phyloP scores from a whole-genome alignment of 2,113 vertebrate species.

The Mugil cephalus region DNA sequence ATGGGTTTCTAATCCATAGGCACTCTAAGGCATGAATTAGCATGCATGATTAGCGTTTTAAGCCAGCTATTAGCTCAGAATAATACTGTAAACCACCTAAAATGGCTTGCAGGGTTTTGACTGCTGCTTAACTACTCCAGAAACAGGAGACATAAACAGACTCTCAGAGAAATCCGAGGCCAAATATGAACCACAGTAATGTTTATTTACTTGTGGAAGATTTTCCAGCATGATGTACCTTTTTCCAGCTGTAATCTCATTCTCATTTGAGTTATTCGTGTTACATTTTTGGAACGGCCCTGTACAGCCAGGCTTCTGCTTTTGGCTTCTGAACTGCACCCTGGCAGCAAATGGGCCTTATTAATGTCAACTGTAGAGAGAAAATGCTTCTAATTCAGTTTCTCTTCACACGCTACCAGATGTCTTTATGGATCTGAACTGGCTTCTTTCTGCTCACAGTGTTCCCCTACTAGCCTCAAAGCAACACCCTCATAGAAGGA shows the following conservation, averaged over 20 bases:
- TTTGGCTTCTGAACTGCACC: constrained; percentile 40
- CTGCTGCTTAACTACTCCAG: constrained; percentile 34
- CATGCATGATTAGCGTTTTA: constrained; percentile 73
- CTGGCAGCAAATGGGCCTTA: constrained; percentile 47
- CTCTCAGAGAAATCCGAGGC: constrained; percentile 1
- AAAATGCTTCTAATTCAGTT: constrained; percentile 30
- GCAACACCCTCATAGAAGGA: not conserved
- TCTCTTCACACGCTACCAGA: constrained; percentile 41
- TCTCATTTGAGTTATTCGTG: constrained; percentile 21
- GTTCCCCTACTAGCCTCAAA: constrained; percentile 22
- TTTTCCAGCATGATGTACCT: constrained; percentile 14
- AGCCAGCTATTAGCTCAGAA: constrained; percentile 69
- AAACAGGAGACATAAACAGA: constrained; percentile 41
- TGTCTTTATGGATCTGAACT: constrained; percentile 25
- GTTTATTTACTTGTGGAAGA: constrained; percentile 33
- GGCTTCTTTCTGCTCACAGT: constrained; percentile 30
- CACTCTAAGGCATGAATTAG: constrained; percentile 72
- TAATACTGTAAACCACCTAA: constrained; percentile 71
- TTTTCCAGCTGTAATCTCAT: constrained; percentile 29
- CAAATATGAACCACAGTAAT: constrained; percentile 24
- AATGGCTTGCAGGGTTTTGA: constrained; percentile 60
- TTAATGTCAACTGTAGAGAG: constrained; percentile 57
- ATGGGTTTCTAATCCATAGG: constrained; percentile 71
- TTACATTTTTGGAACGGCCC: constrained; percentile 21
- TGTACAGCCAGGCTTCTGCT: constrained; percentile 7